These are phyloP conservation scores for Cepaea nemoralis DNA, from an alignment of 1,140 invertebrate species.

Conservation along the genomic window DNA sequence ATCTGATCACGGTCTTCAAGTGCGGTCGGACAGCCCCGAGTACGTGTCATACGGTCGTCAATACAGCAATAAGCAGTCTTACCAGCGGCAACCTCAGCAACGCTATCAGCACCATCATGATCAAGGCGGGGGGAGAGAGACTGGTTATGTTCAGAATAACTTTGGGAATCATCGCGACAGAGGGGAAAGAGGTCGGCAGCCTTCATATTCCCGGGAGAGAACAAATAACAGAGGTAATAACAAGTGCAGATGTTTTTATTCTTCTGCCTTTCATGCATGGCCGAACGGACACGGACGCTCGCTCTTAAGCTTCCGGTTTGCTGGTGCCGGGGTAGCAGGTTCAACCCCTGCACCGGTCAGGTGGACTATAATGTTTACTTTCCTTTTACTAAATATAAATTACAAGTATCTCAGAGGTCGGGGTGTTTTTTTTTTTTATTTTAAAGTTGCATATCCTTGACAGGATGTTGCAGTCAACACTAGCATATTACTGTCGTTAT, in stretches of 20 bases:
- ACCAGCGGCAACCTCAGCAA: constrained; percentile 51
- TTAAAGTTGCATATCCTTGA: too few relatives aligned
- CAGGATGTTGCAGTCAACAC: too few relatives aligned
- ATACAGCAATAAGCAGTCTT: constrained; percentile 33
- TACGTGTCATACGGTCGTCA: constrained; percentile 31
- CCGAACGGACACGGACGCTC: background rate
- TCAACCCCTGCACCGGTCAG: too few relatives aligned
- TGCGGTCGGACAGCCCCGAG: constrained; percentile 43
- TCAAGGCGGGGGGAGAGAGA: constrained; percentile 48
- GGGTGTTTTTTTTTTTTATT: too few relatives aligned
- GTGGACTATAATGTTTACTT: too few relatives aligned
- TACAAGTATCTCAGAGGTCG: too few relatives aligned
- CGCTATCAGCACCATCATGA: constrained; percentile 51
- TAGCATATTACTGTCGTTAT: too few relatives aligned
- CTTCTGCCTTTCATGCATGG: background rate
- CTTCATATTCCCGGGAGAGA: constrained; percentile 51
- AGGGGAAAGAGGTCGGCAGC: constrained; percentile 39
- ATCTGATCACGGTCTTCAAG: constrained; percentile 84
- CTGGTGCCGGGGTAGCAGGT: too few relatives aligned
- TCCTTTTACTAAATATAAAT: too few relatives aligned
- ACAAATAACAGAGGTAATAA: constrained; percentile 48
- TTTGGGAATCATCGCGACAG: constrained; percentile 35
- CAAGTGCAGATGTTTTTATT: background rate
- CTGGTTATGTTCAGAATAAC: constrained; percentile 50
- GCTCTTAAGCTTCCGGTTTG: too few relatives aligned